Evolutionary conservation across 2,797 vertebrate species (phyloP).

Genomic region (Lindbergichthys nudifrons): DNA sequence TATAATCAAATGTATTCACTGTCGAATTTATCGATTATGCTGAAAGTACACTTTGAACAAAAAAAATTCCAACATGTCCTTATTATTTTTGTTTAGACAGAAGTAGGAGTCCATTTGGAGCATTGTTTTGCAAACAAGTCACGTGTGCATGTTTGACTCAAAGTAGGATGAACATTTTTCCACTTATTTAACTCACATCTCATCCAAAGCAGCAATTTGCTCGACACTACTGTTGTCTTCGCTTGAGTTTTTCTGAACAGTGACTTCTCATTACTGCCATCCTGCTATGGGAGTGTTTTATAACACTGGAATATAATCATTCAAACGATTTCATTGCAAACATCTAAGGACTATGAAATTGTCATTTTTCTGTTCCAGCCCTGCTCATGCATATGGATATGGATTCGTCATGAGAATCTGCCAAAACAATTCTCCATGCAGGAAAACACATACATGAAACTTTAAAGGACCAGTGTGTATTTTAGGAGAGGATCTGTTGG

Average conservation of each 20-base stretch:
- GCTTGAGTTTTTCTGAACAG: slow-evolving; percentile 11
- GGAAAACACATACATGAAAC: slow-evolving; percentile 17
- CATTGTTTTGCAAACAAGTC: slow-evolving; percentile 14
- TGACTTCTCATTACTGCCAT: slow-evolving; percentile 20
- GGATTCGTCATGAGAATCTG: slow-evolving; percentile 9
- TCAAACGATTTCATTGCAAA: slow-evolving; percentile 16
- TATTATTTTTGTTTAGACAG: not conserved
- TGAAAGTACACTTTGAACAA: not conserved
- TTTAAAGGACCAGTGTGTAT: not conserved
- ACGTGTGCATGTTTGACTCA: slow-evolving; percentile 21
- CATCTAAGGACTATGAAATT: not conserved
- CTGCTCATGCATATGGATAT: slow-evolving; percentile 1
- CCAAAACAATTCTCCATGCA: slow-evolving; percentile 9
- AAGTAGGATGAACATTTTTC: not conserved
- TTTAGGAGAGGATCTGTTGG: no score
- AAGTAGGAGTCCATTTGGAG: not conserved
- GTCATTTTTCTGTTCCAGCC: slow-evolving; percentile 14
- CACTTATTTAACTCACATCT: slow-evolving; percentile 24
- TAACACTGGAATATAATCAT: slow-evolving; percentile 22
- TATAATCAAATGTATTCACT: slow-evolving; percentile 2
- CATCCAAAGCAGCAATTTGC: slow-evolving; percentile 23
- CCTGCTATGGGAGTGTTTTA: slow-evolving; percentile 3
- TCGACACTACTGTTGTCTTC: slow-evolving; percentile 7
- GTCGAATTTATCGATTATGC: not conserved
- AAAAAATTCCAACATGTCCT: not conserved